Evolutionary conservation across 1,140 invertebrate species (phyloP), one percentile per base, ranked within the genome.

Genomic region (Plectrocnemia conspersa): DNA sequence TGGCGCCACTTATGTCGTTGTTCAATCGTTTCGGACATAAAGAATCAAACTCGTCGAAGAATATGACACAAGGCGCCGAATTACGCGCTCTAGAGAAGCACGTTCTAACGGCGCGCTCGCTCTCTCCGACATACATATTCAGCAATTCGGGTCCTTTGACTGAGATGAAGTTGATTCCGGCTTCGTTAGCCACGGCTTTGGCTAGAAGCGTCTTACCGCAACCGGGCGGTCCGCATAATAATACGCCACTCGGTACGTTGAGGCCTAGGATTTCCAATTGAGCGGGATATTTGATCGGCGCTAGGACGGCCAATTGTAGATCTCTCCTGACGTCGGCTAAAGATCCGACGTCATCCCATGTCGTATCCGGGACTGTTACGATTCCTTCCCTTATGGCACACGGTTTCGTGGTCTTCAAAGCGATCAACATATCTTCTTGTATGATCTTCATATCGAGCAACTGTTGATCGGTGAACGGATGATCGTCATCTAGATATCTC

Each of bases 71-170:
- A 0, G 97, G 97, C 0, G 91, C 81, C 0, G 94, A 97, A 72
- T 97, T 96, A 35, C 88, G 73, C 0, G 96, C 97, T 58, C 95
- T 79, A 66, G 91, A 83, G 68, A 99, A 99, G 64, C 94, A 91
- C 18, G 93, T 86, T 27, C 97, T 76, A 0, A 99, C 93, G 2
- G 93, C 93, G 64, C 91, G 80, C 74, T 99, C 97, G 77, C 94
- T 98, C 74, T 99, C 97, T 58, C 97, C 97, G 24, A 99, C 93
- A 75, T 99, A 99, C 91, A 97, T 98, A 65, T 94, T 97, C 18
- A 98, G 73, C 19, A 98, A 72, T 74, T 98, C 95, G 7, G 95
- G 93, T 10, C 95, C 96, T 75, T 97, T 98, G 9, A 98, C 92
- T 11, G 91, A 93, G 59, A 98, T 94, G 63, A 98, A 97, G 72